phyloP scores from a whole-genome alignment of 2,797 vertebrate genomes.

The Dermochelys coriacea region DNA sequence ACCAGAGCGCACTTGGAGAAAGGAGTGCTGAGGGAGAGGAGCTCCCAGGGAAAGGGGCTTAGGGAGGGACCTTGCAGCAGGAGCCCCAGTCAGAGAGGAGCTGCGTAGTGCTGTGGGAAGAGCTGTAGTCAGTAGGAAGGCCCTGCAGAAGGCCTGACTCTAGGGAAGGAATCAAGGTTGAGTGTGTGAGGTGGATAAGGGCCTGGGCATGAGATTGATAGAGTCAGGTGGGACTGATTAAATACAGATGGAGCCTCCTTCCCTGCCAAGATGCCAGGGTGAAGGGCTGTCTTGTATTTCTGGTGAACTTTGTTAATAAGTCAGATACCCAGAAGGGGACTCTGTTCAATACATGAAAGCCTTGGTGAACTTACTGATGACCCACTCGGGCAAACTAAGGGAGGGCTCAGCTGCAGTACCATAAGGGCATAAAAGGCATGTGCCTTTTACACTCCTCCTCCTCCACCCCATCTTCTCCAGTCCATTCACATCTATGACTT shows the following conservation, averaged over 20 bases:
- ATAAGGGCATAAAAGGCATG: neutral
- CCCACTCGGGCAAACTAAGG: neutral
- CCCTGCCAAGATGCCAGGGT: neutral
- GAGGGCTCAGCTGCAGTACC: neutral
- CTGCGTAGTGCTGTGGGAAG: neutral
- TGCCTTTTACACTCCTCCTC: neutral
- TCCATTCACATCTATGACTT: neutral
- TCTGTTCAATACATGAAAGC: neutral
- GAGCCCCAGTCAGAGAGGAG: neutral
- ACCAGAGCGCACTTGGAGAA: neutral
- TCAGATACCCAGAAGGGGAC: neutral
- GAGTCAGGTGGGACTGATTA: neutral
- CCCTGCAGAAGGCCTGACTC: neutral
- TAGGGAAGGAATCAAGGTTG: neutral
- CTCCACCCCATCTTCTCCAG: fast-evolving
- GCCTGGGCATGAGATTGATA: neutral
- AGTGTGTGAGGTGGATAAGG: neutral
- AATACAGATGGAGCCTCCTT: neutral
- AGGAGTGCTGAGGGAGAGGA: no score
- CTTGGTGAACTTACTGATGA: neutral
- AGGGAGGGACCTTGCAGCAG: neutral
- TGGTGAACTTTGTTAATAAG: neutral
- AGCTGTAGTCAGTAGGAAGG: neutral
- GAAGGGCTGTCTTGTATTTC: neutral
- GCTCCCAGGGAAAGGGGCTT: neutral